A percentile compares a stretch with the other conserved stretches of the same genome.
phyloP scores from a whole-genome alignment of 2,888 invertebrate species.

The Antheraea assamensis region DNA sequence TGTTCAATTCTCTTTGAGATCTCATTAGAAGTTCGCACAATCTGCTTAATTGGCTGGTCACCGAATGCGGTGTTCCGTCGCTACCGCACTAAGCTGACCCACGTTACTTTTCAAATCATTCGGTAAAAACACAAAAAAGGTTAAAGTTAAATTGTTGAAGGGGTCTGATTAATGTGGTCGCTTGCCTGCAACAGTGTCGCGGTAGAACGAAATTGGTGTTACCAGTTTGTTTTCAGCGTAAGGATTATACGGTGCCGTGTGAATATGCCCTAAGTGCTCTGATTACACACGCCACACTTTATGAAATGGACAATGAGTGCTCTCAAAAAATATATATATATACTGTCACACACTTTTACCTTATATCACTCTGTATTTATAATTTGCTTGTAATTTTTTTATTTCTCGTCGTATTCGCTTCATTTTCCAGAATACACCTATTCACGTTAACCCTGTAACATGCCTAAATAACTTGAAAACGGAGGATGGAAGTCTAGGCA shows the following conservation, averaged over 20 bases:
- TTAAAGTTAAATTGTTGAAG: slow-evolving; percentile 19
- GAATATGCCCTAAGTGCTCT: slow-evolving; percentile 15
- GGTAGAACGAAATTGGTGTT: slow-evolving; percentile 43
- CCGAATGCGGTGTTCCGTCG: slow-evolving; percentile 39
- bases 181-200: slow-evolving; percentile 44
- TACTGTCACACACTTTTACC: too few relatives aligned
- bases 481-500: too few relatives aligned
- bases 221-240: slow-evolving; percentile 43
- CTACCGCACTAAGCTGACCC: slow-evolving; percentile 39
- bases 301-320: background rate
- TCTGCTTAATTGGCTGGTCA: slow-evolving; percentile 56
- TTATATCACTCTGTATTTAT: too few relatives aligned
- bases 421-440: too few relatives aligned
- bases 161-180: slow-evolving; percentile 38
- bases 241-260: slow-evolving; percentile 39
- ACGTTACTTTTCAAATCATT: slow-evolving; percentile 15
- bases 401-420: too few relatives aligned
- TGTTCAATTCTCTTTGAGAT: slow-evolving; percentile 50
- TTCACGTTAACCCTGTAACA: too few relatives aligned
- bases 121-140: slow-evolving; percentile 23
- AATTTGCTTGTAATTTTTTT: too few relatives aligned
- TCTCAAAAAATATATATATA: too few relatives aligned
- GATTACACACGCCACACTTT: background rate
- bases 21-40: slow-evolving; percentile 53
- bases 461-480: too few relatives aligned